phyloP scores from a whole-genome alignment of 1,140 invertebrate species.

The Paralvinella palmiformis region DNA sequence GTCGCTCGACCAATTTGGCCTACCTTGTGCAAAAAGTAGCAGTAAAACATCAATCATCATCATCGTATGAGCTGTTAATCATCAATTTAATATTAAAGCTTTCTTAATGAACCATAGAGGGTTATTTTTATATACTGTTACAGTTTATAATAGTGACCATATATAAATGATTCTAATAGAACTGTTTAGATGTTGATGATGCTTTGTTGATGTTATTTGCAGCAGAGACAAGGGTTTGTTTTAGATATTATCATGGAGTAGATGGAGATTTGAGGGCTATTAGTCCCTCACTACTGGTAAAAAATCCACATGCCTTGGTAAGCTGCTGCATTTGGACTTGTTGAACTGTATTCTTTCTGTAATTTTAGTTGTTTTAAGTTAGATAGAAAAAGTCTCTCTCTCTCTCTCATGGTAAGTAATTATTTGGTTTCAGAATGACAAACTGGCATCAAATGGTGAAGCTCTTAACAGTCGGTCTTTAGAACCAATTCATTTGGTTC shows the following conservation, averaged over 20 bases:
- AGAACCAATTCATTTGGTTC: not conserved
- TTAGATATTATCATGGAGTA: constrained; percentile 50
- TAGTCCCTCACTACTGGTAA: constrained; percentile 41
- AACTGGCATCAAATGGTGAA: not conserved
- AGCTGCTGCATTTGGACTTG: not conserved
- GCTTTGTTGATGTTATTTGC: constrained; percentile 21
- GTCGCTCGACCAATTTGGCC: too few species aligned
- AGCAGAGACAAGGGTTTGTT: constrained; percentile 45
- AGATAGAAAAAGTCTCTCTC: not conserved
- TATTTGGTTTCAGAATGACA: not conserved
- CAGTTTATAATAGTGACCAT: not conserved
- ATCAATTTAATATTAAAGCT: too few species aligned
- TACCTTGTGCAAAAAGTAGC: too few species aligned
- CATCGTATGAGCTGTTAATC: too few species aligned
- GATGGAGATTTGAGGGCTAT: constrained; percentile 44
- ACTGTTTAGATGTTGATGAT: not conserved
- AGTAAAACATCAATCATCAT: too few species aligned
- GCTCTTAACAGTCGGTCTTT: not conserved
- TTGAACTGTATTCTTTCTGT: not conserved
- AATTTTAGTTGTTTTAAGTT: not conserved
- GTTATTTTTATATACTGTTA: not conserved
- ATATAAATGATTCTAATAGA: not conserved
- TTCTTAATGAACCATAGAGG: too few species aligned
- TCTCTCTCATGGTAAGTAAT: not conserved
- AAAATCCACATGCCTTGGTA: constrained; percentile 15